Conservation (phyloP, 2,113 vertebrate species). For the Mugil cephalus region DNA sequence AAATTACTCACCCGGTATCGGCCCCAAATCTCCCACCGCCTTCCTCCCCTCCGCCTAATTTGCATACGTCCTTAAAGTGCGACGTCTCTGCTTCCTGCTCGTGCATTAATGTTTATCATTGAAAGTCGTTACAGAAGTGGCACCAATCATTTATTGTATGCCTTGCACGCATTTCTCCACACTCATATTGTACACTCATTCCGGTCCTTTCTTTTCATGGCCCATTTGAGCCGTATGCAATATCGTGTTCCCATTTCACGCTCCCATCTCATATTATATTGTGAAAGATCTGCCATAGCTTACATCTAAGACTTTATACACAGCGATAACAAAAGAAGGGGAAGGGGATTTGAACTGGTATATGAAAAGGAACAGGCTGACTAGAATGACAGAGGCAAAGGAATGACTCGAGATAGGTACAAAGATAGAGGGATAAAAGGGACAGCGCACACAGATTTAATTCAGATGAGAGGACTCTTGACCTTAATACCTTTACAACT, state of each 20-base stretch:
- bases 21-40: slow-evolving; percentile 11
- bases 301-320: slow-evolving; percentile 49
- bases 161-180: slow-evolving; percentile 20
- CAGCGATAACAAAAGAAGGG: slow-evolving; percentile 30
- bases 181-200: slow-evolving; percentile 45
- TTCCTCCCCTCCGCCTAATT: slow-evolving; percentile 4
- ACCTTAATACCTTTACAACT: slow-evolving; percentile 50
- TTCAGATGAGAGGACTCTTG: slow-evolving; percentile 61
- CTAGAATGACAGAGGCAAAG: slow-evolving; percentile 22
- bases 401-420: slow-evolving; percentile 24
- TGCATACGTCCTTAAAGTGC: slow-evolving; percentile 14
- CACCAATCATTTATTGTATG: slow-evolving; percentile 33
- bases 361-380: slow-evolving; percentile 45
- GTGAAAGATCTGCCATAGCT: slow-evolving; percentile 55
- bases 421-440: slow-evolving; percentile 51
- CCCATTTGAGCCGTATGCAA: slow-evolving; percentile 68
- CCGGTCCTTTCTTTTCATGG: slow-evolving; percentile 56
- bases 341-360: slow-evolving; percentile 34
- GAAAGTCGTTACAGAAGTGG: slow-evolving; percentile 32
- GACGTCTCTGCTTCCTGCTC: slow-evolving; percentile 14
- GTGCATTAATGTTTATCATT: slow-evolving; percentile 30
- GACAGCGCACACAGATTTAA: slow-evolving; percentile 46
- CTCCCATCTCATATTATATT: slow-evolving; percentile 60
- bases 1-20: slow-evolving; percentile 47
- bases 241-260: slow-evolving; percentile 66